These are phyloP conservation scores for Venturia canescens DNA, from an alignment of 1,140 invertebrate species.

Conservation along the genomic window DNA sequence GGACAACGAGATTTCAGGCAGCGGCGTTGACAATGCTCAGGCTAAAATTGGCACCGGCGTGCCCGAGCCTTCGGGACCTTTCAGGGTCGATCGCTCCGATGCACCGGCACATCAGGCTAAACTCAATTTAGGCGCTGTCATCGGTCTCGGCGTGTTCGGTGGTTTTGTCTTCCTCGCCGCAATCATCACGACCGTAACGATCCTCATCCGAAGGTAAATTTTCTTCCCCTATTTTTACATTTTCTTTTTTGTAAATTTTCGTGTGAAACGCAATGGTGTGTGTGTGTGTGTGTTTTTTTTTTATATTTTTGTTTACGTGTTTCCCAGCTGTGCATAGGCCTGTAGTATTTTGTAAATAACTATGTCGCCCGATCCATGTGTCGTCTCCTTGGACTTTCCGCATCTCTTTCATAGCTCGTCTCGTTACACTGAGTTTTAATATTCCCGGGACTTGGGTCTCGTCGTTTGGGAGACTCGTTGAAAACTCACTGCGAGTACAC, in stretches of 20 bases:
- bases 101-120: slow-evolving; percentile 83
- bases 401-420: no score
- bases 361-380: no score
- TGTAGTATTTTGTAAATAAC: no score
- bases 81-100: slow-evolving; percentile 81
- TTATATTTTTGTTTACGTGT: no score
- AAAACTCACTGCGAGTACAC: no score
- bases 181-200: slow-evolving; percentile 92
- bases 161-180: slow-evolving; percentile 93
- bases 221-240: background rate
- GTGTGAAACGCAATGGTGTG: no score
- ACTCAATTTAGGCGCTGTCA: slow-evolving; percentile 90
- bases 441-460: no score
- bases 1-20: slow-evolving; percentile 80
- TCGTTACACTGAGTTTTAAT: no score
- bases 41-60: slow-evolving; percentile 78
- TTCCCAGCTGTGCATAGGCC: no score
- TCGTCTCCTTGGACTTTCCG: no score
- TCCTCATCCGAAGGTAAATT: slow-evolving; percentile 91
- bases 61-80: slow-evolving; percentile 81
- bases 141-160: slow-evolving; percentile 92
- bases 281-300: no score
- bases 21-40: slow-evolving; percentile 76
- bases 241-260: background rate
- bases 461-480: no score